These are phyloP conservation scores for Tretioscincus oriximinensis DNA, from an alignment of 2,113 vertebrate genomes.

Conservation along the genomic window DNA sequence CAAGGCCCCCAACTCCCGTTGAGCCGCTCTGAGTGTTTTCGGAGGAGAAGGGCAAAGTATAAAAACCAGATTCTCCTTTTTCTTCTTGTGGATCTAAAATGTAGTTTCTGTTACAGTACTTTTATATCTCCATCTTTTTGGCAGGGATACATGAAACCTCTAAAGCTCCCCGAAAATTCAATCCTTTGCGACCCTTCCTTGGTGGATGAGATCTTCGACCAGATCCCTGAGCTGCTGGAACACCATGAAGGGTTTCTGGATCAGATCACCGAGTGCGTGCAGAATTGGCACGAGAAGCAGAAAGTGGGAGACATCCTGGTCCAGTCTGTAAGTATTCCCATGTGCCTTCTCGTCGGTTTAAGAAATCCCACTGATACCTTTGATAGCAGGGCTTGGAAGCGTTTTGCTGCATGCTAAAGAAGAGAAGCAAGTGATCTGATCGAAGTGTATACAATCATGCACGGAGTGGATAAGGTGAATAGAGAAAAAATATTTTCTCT, in stretches of 20 bases:
- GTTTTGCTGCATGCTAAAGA: too few species aligned
- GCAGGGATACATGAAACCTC: constrained; percentile 95
- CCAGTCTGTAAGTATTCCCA: constrained; percentile 82
- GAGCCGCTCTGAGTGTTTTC: too few species aligned
- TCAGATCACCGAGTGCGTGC: constrained; percentile 85
- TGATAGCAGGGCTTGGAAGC: too few species aligned
- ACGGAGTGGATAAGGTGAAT: too few species aligned
- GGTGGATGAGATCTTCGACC: constrained; percentile 97
- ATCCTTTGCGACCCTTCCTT: constrained; percentile 88
- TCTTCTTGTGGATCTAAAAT: background rate
- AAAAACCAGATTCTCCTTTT: too few species aligned
- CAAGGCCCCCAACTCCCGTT: too few species aligned
- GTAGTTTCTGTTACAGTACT: too few species aligned
- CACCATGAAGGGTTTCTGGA: constrained; percentile 97
- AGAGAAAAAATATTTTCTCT: too few species aligned
- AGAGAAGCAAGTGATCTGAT: too few species aligned
- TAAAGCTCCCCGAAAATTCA: constrained; percentile 92
- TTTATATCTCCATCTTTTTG: background rate
- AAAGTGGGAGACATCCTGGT: constrained; percentile 91
- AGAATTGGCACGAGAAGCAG: constrained; percentile 93
- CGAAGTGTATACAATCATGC: too few species aligned
- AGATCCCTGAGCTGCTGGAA: constrained; percentile 96
- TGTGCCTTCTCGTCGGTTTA: background rate
- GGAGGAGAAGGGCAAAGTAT: too few species aligned
- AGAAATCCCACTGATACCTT: too few species aligned